phyloP scores from a whole-genome alignment of 2,797 vertebrate genomes.

The Nyctalus aviator region DNA sequence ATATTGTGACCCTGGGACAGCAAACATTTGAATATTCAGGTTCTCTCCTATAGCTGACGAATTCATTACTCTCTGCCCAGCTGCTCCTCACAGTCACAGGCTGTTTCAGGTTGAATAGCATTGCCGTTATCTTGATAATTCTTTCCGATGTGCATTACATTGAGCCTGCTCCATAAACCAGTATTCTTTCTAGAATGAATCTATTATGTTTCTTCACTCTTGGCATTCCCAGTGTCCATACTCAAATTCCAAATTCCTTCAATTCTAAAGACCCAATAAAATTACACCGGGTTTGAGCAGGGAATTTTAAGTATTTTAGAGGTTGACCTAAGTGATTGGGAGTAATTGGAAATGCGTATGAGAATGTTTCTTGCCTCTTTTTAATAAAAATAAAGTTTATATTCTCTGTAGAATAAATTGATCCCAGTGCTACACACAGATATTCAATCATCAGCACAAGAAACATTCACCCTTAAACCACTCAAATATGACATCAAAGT shows the following conservation, averaged over 20 bases:
- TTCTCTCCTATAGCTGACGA: background rate
- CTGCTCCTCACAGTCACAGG: background rate
- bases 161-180: background rate
- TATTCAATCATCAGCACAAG: conserved; percentile 44
- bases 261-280: conserved; percentile 38
- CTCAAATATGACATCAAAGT: conserved; percentile 41
- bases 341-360: conserved; percentile 1
- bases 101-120: background rate
- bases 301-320: background rate
- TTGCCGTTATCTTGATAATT: background rate
- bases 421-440: conserved; percentile 33
- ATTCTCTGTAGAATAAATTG: conserved; percentile 61
- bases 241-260: background rate
- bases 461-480: conserved; percentile 21
- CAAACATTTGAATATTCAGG: background rate
- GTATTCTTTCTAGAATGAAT: conserved; percentile 42
- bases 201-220: conserved; percentile 30
- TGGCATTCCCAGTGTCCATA: background rate
- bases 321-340: background rate
- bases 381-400: conserved; percentile 24
- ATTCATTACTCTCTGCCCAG: background rate
- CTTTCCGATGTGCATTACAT: background rate
- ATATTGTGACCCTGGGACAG: background rate
- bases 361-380: background rate
- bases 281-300: background rate